phyloP scores from a whole-genome alignment of 2,888 invertebrate species.

The Yponomeuta sedellus region DNA sequence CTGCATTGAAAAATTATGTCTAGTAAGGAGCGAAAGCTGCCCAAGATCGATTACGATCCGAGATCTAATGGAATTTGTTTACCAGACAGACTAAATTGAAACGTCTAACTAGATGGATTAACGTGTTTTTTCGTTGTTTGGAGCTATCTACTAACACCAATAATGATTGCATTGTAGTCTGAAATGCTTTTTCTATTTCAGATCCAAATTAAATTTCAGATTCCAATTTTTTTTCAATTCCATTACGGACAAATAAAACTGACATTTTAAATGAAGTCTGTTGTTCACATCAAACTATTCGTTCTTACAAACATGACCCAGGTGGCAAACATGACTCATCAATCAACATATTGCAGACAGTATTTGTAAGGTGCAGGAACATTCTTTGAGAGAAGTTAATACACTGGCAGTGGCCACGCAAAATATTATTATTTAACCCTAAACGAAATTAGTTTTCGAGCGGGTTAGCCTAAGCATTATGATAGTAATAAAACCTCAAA shows the following conservation, averaged over 20 bases:
- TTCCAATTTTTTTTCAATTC: too few relatives aligned
- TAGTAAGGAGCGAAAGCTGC: background rate
- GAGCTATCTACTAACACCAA: background rate
- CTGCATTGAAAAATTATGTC: background rate
- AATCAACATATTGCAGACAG: too few relatives aligned
- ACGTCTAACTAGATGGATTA: background rate
- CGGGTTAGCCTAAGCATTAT: background rate
- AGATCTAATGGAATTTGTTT: background rate
- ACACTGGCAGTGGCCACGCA: too few relatives aligned
- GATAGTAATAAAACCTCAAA: background rate
- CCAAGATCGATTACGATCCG: background rate
- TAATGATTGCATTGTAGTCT: too few relatives aligned
- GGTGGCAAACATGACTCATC: too few relatives aligned
- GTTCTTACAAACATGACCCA: background rate
- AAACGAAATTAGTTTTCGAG: background rate
- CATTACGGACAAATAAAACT: too few relatives aligned
- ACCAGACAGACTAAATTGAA: background rate
- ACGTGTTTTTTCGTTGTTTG: background rate
- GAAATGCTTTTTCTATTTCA: too few relatives aligned
- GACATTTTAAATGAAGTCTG: too few relatives aligned
- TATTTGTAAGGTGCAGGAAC: too few relatives aligned
- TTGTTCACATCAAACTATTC: background rate
- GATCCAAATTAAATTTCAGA: too few relatives aligned
- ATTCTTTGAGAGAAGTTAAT: too few relatives aligned
- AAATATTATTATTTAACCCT: too few relatives aligned